These are phyloP conservation scores for Scolopax rusticola DNA, from an alignment of 2,797 vertebrate species.

Conservation along the genomic window DNA sequence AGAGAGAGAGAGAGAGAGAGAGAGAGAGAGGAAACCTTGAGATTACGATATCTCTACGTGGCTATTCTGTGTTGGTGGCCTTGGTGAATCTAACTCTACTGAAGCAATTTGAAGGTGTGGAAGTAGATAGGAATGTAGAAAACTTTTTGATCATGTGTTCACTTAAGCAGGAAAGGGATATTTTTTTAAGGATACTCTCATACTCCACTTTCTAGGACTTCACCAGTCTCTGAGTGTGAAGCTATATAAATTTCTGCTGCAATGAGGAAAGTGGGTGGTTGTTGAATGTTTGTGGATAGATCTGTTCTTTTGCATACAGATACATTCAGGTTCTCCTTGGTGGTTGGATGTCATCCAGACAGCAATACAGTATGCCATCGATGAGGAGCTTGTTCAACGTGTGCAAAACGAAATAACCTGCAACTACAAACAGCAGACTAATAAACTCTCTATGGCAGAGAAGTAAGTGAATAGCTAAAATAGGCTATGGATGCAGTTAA, in stretches of 20 bases:
- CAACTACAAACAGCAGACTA: conserved; percentile 92
- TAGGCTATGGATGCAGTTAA: not conserved
- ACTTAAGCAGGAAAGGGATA: not conserved
- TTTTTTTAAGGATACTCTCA: not conserved
- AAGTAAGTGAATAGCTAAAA: conserved; percentile 84
- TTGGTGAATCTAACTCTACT: not conserved
- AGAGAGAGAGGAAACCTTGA: not conserved
- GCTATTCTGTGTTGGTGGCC: not conserved
- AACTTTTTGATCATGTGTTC: not conserved
- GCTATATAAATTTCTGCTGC: not conserved
- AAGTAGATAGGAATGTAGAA: not conserved
- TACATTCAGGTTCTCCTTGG: conserved; percentile 91
- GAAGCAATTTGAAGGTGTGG: not conserved
- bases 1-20: not conserved
- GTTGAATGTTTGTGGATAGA: not conserved
- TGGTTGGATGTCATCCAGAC: conserved; percentile 94
- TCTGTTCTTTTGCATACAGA: conserved; percentile 76
- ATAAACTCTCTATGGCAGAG: conserved; percentile 94
- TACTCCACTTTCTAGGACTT: not conserved
- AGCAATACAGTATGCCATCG: conserved; percentile 83
- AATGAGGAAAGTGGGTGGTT: not conserved
- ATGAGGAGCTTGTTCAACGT: conserved; percentile 93
- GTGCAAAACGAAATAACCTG: conserved; percentile 93
- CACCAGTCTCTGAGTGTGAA: not conserved
- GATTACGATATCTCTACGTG: not conserved